These are phyloP conservation scores for Pseudachorutes palmiensis DNA, from an alignment of 1,140 invertebrate species.

Conservation along the genomic window DNA sequence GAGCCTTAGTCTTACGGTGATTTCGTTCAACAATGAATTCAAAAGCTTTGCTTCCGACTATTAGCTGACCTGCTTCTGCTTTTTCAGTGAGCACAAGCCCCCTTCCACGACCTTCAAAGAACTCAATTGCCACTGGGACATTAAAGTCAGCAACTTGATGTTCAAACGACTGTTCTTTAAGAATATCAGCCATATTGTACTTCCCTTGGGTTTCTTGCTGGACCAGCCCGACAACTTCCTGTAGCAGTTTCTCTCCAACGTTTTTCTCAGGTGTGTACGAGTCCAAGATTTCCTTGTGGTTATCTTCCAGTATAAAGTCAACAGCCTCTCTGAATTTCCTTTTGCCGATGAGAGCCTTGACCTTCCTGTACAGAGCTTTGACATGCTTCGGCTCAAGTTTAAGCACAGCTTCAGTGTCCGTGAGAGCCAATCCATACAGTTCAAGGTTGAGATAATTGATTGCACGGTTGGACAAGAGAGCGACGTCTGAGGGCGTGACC, in stretches of 20 bases:
- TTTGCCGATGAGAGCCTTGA: conserved; percentile 3
- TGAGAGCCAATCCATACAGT: background rate
- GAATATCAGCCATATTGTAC: conserved; percentile 5
- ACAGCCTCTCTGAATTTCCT: background rate
- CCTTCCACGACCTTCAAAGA: conserved; percentile 1
- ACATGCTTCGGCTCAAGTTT: background rate
- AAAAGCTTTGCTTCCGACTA: conserved; percentile 9
- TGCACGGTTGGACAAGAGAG: conserved; percentile 7
- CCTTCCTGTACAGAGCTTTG: conserved; percentile 6
- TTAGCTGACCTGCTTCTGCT: background rate
- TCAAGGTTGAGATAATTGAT: background rate
- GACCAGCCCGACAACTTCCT: background rate
- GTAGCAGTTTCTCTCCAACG: background rate
- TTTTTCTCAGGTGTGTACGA: background rate
- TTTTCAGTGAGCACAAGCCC: conserved; percentile 12
- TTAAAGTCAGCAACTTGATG: background rate
- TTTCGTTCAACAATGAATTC: conserved; percentile 2
- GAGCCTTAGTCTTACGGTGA: background rate
- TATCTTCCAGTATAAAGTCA: background rate
- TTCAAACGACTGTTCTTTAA: background rate
- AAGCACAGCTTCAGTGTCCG: conserved; percentile 9
- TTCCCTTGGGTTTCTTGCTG: background rate
- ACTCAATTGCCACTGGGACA: background rate
- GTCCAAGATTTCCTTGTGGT: background rate
- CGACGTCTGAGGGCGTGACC: background rate